Percentiles rank a stretch among this genome's conserved stretches.
Evolutionary conservation across 2,888 invertebrate species (phyloP).

Genomic region (Metalampra italica): DNA sequence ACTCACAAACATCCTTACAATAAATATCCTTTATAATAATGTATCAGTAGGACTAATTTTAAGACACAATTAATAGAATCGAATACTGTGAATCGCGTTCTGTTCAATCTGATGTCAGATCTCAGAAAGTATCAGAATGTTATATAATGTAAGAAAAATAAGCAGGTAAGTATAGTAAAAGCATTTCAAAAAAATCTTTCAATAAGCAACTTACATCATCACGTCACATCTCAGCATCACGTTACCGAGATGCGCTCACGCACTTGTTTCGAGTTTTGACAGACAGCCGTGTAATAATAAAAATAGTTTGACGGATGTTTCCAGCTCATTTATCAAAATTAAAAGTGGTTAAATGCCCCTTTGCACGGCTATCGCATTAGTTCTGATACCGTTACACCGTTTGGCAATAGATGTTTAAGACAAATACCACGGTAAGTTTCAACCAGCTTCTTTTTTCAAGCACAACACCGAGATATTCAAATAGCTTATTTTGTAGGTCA

Average conservation of each 20-base stretch:
- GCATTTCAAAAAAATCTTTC: background rate
- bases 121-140: too few species aligned
- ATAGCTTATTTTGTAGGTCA: too few species aligned
- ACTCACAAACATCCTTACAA: too few species aligned
- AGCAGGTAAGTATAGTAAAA: too few species aligned
- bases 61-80: too few species aligned
- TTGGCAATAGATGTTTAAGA: constrained; percentile 20
- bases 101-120: too few species aligned
- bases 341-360: constrained; percentile 41
- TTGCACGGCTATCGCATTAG: constrained; percentile 21
- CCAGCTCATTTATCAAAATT: constrained; percentile 54
- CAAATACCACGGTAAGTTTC: background rate
- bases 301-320: constrained; percentile 18
- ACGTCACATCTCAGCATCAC: constrained; percentile 1
- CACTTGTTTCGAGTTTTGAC: constrained; percentile 6
- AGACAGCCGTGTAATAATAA: constrained; percentile 7
- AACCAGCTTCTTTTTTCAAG: too few species aligned
- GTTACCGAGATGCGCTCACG: constrained; percentile 1
- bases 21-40: too few species aligned
- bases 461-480: too few species aligned
- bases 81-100: too few species aligned
- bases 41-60: too few species aligned
- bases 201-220: constrained; percentile 10
- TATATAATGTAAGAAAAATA: too few species aligned
- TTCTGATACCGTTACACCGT: constrained; percentile 33